Conservation (phyloP, 2,797 vertebrate genomes). For the Dicrostonyx torquatus region DNA sequence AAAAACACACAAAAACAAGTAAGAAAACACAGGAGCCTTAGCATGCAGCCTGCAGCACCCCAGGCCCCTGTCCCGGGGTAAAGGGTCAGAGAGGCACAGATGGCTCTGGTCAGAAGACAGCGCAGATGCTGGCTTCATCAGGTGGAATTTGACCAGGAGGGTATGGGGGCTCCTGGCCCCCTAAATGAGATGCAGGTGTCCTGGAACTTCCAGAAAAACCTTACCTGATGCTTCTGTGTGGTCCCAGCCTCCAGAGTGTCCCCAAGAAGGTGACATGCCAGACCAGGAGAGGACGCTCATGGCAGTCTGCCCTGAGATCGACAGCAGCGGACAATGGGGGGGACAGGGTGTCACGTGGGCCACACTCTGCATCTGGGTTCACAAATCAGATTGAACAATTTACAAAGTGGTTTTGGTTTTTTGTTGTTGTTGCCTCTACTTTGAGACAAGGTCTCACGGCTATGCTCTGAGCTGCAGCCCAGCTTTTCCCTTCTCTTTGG, state of each 20-base stretch:
- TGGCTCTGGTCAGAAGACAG: too few species aligned
- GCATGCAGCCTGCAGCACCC: too few species aligned
- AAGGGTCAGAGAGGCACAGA: neutral
- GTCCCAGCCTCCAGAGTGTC: neutral
- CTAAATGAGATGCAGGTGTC: neutral
- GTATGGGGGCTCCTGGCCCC: neutral
- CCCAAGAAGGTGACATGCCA: neutral
- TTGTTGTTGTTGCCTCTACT: neutral
- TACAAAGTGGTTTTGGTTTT: neutral
- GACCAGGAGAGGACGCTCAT: neutral
- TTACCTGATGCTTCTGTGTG: neutral
- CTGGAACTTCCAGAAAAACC: neutral
- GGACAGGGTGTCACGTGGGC: neutral
- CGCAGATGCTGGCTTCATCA: neutral
- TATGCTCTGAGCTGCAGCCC: neutral
- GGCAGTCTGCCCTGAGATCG: too few species aligned
- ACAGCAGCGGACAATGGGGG: rapidly evolving
- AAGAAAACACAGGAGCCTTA: neutral
- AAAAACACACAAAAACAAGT: neutral
- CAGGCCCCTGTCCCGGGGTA: neutral
- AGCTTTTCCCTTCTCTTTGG: neutral
- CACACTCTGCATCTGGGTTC: neutral
- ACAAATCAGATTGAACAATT: neutral
- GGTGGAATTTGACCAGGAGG: neutral
- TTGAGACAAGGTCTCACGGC: neutral